Evolutionary conservation across 2,113 vertebrate species (phyloP).

Genomic region (Peromyscus maniculatus): DNA sequence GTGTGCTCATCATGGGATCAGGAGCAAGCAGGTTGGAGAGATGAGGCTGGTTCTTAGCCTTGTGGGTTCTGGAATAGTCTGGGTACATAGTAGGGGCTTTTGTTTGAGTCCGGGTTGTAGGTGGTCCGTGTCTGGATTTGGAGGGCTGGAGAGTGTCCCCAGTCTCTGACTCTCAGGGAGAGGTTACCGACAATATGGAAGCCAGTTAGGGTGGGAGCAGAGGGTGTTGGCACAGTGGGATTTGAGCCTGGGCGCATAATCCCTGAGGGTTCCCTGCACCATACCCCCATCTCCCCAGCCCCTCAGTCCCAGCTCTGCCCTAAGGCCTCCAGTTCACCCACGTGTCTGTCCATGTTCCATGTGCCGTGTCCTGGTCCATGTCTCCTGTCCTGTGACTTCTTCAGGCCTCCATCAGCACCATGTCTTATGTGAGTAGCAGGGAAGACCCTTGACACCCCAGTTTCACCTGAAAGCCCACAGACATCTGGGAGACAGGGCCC

Average conservation of each 20-base stretch:
- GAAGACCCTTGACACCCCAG: not conserved
- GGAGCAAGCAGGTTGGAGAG: not conserved
- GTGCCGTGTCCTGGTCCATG: conserved; percentile 75
- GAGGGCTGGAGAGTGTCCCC: not conserved
- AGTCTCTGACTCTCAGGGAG: not conserved
- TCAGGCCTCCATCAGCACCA: conserved; percentile 77
- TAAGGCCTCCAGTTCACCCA: not conserved
- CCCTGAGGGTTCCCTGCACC: not conserved
- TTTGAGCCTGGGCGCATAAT: rapidly evolving
- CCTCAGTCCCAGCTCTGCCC: not conserved
- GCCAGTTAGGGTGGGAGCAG: not conserved
- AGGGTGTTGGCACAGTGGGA: not conserved
- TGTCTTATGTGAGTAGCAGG: conserved; percentile 87
- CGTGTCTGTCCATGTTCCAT: conserved; percentile 80
- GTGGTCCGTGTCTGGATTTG: not conserved
- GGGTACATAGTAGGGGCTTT: not conserved
- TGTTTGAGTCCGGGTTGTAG: not conserved
- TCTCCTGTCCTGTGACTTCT: conserved; percentile 78
- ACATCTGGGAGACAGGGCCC: not conserved
- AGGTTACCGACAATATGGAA: not conserved
- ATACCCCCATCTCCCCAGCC: not conserved
- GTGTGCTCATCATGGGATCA: not conserved
- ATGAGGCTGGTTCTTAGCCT: not conserved
- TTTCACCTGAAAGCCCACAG: not conserved
- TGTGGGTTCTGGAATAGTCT: rapidly evolving